These are phyloP conservation scores for Paralichthys olivaceus DNA, from an alignment of 2,113 vertebrate species.

Conservation along the genomic window DNA sequence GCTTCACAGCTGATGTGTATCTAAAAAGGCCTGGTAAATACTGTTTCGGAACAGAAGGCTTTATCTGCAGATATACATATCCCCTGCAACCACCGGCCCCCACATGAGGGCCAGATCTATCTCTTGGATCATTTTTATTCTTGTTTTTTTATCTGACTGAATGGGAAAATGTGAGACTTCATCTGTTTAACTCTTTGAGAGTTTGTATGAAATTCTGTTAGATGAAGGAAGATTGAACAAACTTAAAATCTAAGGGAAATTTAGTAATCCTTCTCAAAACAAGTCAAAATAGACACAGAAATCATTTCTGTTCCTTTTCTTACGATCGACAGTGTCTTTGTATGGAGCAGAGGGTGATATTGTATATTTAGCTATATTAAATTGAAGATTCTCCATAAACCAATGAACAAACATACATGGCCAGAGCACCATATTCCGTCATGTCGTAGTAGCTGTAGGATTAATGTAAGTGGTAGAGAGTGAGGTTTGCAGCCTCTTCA, in stretches of 20 bases:
- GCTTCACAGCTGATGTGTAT: conserved; percentile 84
- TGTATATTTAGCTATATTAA: too few relatives aligned
- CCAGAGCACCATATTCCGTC: too few relatives aligned
- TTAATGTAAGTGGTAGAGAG: too few relatives aligned
- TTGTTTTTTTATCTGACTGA: conserved; percentile 65
- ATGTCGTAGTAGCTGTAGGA: too few relatives aligned
- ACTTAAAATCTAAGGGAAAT: conserved; percentile 2
- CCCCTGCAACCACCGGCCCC: conserved; percentile 79
- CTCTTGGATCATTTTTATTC: conserved; percentile 78
- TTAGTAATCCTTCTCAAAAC: background rate
- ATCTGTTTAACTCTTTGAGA: conserved; percentile 70
- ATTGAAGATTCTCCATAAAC: too few relatives aligned
- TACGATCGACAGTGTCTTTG: background rate
- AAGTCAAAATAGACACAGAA: background rate
- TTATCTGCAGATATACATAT: conserved; percentile 88
- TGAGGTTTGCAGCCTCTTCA: too few relatives aligned
- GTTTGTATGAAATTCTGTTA: conserved; percentile 39
- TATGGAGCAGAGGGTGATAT: background rate
- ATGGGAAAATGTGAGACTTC: conserved; percentile 68
- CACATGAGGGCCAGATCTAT: conserved; percentile 83
- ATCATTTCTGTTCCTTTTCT: background rate
- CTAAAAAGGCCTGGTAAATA: conserved; percentile 84
- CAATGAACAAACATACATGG: too few relatives aligned
- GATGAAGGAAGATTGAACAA: conserved; percentile 14
- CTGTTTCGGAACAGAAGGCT: conserved; percentile 80